phyloP scores from a whole-genome alignment of 2,113 vertebrate species.

The Hoplias malabaricus region DNA sequence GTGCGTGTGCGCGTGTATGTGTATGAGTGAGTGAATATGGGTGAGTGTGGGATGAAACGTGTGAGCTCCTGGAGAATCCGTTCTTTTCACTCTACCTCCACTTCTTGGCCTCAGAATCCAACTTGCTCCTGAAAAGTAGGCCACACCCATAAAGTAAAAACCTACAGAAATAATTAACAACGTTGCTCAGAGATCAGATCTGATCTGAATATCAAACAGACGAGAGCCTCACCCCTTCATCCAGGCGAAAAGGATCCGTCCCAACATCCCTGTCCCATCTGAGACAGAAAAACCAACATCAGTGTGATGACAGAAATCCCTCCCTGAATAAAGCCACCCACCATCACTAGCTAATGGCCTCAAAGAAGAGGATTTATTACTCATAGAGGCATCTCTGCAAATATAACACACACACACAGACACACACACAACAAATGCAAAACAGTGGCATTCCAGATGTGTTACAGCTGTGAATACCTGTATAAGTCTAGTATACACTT shows the following conservation, averaged over 20 bases:
- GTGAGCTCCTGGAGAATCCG: no score
- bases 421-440: background rate
- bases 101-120: conserved; percentile 89
- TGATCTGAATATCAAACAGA: background rate
- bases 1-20: no score
- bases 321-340: no score
- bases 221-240: conserved; percentile 82
- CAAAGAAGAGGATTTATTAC: no score
- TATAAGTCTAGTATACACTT: no score
- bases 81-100: conserved; percentile 84
- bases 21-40: no score
- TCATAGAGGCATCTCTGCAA: no score
- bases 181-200: background rate
- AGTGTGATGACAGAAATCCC: background rate
- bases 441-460: no score
- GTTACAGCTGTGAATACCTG: no score
- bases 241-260: conserved; percentile 88
- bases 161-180: background rate
- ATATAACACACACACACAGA: no score
- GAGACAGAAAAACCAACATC: background rate
- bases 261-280: conserved; percentile 88
- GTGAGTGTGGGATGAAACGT: no score
- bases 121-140: conserved; percentile 78
- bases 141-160: background rate
- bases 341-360: no score